Conservation (phyloP, 2,888 invertebrate species). For the Silvanus unidentatus region DNA sequence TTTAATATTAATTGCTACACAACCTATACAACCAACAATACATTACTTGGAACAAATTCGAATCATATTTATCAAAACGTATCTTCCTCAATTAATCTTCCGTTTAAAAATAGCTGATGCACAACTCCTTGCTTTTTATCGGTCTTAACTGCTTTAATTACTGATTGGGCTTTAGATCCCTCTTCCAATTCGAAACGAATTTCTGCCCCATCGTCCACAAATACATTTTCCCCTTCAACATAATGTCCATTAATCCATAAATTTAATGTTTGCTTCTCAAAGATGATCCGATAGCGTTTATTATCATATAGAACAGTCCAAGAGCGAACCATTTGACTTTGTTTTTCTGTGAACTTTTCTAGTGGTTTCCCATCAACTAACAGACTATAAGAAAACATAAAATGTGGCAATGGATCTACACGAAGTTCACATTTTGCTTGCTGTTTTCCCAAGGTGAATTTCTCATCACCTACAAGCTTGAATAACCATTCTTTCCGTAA, state of each 20-base stretch:
- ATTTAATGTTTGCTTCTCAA: conserved; percentile 71
- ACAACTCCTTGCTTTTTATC: conserved; percentile 46
- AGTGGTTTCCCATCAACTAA: conserved; percentile 77
- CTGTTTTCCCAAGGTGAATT: conserved; percentile 61
- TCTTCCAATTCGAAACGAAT: conserved; percentile 62
- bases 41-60: too few relatives aligned
- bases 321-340: conserved; percentile 66
- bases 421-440: conserved; percentile 43
- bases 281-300: conserved; percentile 60
- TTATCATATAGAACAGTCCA: conserved; percentile 60
- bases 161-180: conserved; percentile 44
- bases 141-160: conserved; percentile 46
- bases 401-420: conserved; percentile 61
- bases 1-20: too few relatives aligned
- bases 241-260: conserved; percentile 71
- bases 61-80: conserved; percentile 2
- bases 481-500: conserved; percentile 85
- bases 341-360: conserved; percentile 74
- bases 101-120: conserved; percentile 38
- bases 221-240: conserved; percentile 69
- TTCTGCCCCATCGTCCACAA: conserved; percentile 79
- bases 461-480: conserved; percentile 79
- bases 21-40: too few relatives aligned
- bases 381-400: conserved; percentile 76
- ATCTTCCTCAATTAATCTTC: conserved; percentile 37